A percentile compares a stretch with the other conserved stretches of the same genome.
phyloP scores from a whole-genome alignment of 1,140 invertebrate species.

The Hetaerina americana region DNA sequence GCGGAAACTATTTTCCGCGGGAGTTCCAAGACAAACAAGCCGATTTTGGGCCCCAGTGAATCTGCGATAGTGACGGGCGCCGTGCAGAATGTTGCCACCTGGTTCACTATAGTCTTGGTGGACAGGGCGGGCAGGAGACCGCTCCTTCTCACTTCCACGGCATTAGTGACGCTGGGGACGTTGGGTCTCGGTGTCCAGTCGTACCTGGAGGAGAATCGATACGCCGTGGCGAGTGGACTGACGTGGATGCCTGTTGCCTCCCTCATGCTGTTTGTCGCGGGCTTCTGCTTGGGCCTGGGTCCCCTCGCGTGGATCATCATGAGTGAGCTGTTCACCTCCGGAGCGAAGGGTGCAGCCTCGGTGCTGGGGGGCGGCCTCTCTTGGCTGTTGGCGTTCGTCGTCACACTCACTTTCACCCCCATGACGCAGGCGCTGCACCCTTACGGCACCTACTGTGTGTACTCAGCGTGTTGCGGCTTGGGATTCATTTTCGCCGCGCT shows the following conservation, averaged over 20 bases:
- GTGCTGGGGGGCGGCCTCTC: conserved; percentile 37
- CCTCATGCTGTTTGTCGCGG: conserved; percentile 73
- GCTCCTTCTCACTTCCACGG: conserved; percentile 27
- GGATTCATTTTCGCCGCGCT: conserved; percentile 58
- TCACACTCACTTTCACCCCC: conserved; percentile 36
- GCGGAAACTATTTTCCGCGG: conserved; percentile 31
- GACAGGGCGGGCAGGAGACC: conserved; percentile 28
- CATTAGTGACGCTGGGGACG: conserved; percentile 14
- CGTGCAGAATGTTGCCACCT: conserved; percentile 19
- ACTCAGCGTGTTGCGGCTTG: conserved; percentile 54
- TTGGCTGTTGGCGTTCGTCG: conserved; percentile 35
- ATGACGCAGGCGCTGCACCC: conserved; percentile 49
- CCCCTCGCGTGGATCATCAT: conserved; percentile 92
- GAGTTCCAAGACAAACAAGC: conserved; percentile 25
- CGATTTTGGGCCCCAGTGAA: conserved; percentile 10
- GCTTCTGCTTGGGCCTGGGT: conserved; percentile 82
- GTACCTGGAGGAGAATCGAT: conserved; percentile 33
- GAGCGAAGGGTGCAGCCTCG: conserved; percentile 28
- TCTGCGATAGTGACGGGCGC: conserved; percentile 27
- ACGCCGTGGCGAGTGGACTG: conserved; percentile 40
- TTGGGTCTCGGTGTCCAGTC: conserved; percentile 15
- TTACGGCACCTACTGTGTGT: conserved; percentile 71
- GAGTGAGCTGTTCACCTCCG: conserved; percentile 44
- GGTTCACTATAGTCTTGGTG: conserved; percentile 20
- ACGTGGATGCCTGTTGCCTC: conserved; percentile 58